phyloP scores from a whole-genome alignment of 1,140 invertebrate species.

The Sitophilus oryzae region DNA sequence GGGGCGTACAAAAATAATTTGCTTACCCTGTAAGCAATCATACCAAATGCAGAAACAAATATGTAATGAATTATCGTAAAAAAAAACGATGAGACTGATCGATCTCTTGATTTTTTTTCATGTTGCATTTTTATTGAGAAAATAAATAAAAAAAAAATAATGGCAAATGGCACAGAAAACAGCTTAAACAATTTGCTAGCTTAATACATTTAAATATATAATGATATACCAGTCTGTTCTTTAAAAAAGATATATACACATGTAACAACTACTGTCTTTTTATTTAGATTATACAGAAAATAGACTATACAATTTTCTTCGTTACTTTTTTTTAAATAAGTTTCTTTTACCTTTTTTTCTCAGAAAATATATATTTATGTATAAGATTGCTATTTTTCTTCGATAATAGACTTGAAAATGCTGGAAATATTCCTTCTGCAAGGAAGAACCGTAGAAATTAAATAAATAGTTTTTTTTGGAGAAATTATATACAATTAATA shows the following conservation, averaged over 20 bases:
- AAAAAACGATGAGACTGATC: slow-evolving; percentile 21
- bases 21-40: background rate
- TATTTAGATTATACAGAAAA: slow-evolving; percentile 29
- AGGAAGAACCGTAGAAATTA: slow-evolving; percentile 18
- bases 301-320: slow-evolving; percentile 31
- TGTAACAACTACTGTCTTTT: slow-evolving; percentile 36
- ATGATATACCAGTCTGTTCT: background rate
- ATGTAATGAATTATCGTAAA: background rate
- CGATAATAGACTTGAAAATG: slow-evolving; percentile 12
- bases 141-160: slow-evolving; percentile 14
- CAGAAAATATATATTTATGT: slow-evolving; percentile 15
- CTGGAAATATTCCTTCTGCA: slow-evolving; percentile 1
- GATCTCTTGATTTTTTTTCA: slow-evolving; percentile 15
- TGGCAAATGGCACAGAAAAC: slow-evolving; percentile 34
- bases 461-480: slow-evolving; percentile 24
- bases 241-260: slow-evolving; percentile 20
- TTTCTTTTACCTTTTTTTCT: slow-evolving; percentile 10
- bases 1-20: background rate
- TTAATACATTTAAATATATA: slow-evolving; percentile 16
- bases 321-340: slow-evolving; percentile 22
- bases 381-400: slow-evolving; percentile 11
- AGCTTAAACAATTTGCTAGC: slow-evolving; percentile 25
- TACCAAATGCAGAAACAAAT: background rate
- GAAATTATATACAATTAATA: slow-evolving; percentile 22
- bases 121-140: slow-evolving; percentile 3